Evolutionary conservation across 2,113 vertebrate species (phyloP), one percentile per base, ranked within the genome.

Genomic region (Oxyura jamaicensis): DNA sequence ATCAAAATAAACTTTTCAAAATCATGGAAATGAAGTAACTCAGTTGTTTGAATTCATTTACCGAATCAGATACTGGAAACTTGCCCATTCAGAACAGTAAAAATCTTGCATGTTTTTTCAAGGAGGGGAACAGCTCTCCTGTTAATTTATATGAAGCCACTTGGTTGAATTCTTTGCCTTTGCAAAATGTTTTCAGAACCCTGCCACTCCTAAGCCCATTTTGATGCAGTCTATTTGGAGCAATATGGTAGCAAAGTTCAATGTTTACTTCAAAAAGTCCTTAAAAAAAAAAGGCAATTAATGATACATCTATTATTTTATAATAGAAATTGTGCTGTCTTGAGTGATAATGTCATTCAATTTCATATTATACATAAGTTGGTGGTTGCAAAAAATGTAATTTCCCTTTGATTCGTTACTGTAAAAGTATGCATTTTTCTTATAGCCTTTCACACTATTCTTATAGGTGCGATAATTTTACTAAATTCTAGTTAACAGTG

Each of bases 291-390:
- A 84, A 80, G 86, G 13, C 26, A 76, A 73, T 77, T 94, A 39
- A 68, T 80, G 60, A 33, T 26, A 80, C 28, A 59, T 36, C 29
- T 91, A 72, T 94, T 90, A 86, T 91, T 94, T 92, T 79, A 89
- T 76, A 66, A 58, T 86, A 89, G 15, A 66, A 92, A 29, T 81
- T 85, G 55, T 75, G 72, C 73, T 88, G 28, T 89, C 88, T 94
- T 68, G 75, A 96, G 60, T 71, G 76, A 65, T 89, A 95, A 95
- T 86, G 44, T 46, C 69, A 91, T 91, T 94, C 86, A 66, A 58
- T 87, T 95, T 96, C 80, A 83, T 84, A 89, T 92, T 96, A 83
- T 89, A 63, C 67, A 71, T 83, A 78, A 93, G 79, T 55, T 90
- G 52, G 44, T 95, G 90, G 91, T 55, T 87, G 59, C 44, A 92